Evolutionary conservation across 1,140 invertebrate genomes (phyloP), one percentile per base, ranked within the genome.

Genomic region (Drosophila pectinifera): DNA sequence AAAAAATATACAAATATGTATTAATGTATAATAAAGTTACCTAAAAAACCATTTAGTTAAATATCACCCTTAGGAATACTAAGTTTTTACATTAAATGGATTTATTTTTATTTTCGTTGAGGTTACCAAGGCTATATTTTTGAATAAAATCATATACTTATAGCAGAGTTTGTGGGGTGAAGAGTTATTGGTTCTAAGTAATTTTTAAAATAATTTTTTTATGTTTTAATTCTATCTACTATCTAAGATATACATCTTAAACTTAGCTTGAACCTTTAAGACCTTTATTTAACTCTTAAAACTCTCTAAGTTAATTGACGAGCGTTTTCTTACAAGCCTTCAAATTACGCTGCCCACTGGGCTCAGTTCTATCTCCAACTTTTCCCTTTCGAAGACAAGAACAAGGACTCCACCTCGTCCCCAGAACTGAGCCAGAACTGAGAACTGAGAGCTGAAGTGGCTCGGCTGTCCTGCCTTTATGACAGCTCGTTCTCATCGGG

Each of bases 401-500:
- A 65, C 5, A 42, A 46, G 48, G 4, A 51, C 28, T 7, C 5
- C 28, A 28, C 6, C 8, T 16, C 24, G 7, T 16, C n/a, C 14
- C 24, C 13, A 7, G n/a, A 1, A 1, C 18, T 18, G 39, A 24
- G 10, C 39, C 20, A 10, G n/a, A 51, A 36, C 49, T 48, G 59
- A 22, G 43, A 61, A 55, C 38, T 73, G 26, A 28, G 49, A 61
- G 49, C 38, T 74, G 22, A 56, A 53, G 42, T 48, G 54, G 31
- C 20, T 49, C 34, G 41, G 39, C 48, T 59, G n/a, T 22, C 61
- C 63, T 49, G 46, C 43, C 42, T 51, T 76, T 54, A 75, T 80
- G 61, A 55, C 70, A 72, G 70, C 39, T 80, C 51, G 11, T 36
- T 53, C 49, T 18, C 55, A 69, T 51, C 46, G 80, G 72, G 64